A percentile compares a stretch with the other conserved stretches of the same genome.
Evolutionary conservation across 2,113 vertebrate species (phyloP).

Genomic region (Psophia crepitans): DNA sequence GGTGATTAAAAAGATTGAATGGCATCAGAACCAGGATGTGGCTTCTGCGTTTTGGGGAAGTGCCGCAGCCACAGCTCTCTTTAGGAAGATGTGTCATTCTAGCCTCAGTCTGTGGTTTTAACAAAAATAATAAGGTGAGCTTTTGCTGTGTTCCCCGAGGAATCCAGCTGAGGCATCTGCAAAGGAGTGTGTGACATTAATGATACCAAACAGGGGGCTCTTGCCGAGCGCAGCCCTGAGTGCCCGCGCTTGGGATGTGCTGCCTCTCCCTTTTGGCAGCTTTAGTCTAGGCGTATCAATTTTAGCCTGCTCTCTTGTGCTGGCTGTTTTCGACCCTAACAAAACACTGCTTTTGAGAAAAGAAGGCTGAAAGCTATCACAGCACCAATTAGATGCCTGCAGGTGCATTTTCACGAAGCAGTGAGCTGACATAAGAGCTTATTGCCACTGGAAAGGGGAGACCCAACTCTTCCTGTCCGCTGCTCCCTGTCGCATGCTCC

Average conservation of each 20-base stretch:
- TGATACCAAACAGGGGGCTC: not conserved
- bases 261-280: not conserved
- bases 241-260: fast-evolving
- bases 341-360: not conserved
- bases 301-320: not conserved
- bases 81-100: not conserved
- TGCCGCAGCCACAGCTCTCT: fast-evolving
- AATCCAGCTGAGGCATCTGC: not conserved
- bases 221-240: not conserved
- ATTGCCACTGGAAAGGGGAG: not conserved
- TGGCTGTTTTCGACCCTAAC: not conserved
- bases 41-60: not conserved
- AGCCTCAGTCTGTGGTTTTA: not conserved
- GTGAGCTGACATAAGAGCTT: not conserved
- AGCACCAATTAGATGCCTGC: not conserved
- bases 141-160: not conserved
- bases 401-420: not conserved
- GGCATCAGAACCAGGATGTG: not conserved
- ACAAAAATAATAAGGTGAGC: not conserved
- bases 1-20: not conserved
- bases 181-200: not conserved
- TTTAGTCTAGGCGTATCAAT: not conserved
- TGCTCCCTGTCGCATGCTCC: not conserved
- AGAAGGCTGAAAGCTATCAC: not conserved
- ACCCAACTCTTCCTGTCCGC: not conserved